phyloP scores from a whole-genome alignment of 2,888 invertebrate genomes.

The Biston betularia region DNA sequence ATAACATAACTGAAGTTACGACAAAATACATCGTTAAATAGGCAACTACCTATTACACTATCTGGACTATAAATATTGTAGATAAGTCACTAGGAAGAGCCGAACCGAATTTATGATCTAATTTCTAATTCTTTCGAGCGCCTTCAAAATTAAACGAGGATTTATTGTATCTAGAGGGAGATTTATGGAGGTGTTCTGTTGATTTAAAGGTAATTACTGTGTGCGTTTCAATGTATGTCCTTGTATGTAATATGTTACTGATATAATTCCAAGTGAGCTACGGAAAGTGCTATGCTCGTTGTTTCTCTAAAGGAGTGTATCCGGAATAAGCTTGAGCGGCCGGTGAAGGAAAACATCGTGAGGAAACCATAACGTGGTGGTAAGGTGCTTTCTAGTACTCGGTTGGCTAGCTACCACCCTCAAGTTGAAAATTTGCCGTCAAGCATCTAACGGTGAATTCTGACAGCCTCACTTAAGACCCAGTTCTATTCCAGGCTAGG shows the following conservation, averaged over 20 bases:
- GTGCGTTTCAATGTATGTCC: slow-evolving; percentile 3
- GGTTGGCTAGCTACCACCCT: too few species aligned
- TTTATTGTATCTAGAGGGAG: slow-evolving; percentile 46
- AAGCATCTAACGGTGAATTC: too few species aligned
- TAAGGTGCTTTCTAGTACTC: too few species aligned
- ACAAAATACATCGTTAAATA: slow-evolving; percentile 58
- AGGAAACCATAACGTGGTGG: too few species aligned
- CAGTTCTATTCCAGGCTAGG: too few species aligned
- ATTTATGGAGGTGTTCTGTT: slow-evolving; percentile 37
- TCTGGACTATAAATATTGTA: slow-evolving; percentile 64
- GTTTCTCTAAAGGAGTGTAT: background rate
- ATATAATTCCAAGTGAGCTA: too few species aligned
- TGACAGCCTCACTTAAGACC: too few species aligned
- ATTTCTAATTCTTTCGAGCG: slow-evolving; percentile 62
- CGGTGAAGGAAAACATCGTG: too few species aligned
- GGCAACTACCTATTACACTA: slow-evolving; percentile 56
- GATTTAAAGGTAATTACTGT: slow-evolving; percentile 33
- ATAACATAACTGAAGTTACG: slow-evolving; percentile 25
- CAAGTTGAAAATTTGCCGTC: too few species aligned
- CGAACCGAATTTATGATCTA: slow-evolving; percentile 60
- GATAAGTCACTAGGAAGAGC: slow-evolving; percentile 56
- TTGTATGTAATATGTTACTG: background rate
- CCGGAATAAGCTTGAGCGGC: too few species aligned
- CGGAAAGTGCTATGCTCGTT: too few species aligned
- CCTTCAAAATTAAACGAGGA: slow-evolving; percentile 53